These are phyloP conservation scores for Sesia apiformis DNA, from an alignment of 2,888 invertebrate genomes.

Conservation along the genomic window DNA sequence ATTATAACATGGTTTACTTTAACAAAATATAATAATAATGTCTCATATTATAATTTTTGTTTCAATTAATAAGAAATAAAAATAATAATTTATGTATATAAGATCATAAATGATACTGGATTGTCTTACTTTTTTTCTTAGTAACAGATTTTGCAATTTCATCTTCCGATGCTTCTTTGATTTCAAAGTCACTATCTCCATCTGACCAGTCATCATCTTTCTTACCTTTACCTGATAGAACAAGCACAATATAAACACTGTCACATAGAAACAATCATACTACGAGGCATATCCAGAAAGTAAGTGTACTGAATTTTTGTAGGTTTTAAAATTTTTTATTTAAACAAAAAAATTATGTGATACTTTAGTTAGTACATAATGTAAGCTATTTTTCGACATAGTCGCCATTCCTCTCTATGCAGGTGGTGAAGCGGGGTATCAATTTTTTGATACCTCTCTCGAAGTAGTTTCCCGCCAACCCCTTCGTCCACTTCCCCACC, in stretches of 20 bases:
- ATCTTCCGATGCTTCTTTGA: conserved; percentile 56
- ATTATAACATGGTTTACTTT: too few species aligned
- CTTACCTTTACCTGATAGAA: conserved; percentile 58
- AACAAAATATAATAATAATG: not conserved
- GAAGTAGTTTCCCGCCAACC: too few species aligned
- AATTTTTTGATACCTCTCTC: too few species aligned
- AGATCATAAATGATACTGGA: not conserved
- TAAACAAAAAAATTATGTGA: not conserved
- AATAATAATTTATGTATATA: not conserved
- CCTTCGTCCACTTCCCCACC: too few species aligned
- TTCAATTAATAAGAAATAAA: not conserved
- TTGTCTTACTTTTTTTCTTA: conserved; percentile 59
- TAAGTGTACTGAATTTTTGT: too few species aligned
- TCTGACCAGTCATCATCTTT: conserved; percentile 74
- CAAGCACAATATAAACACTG: conserved; percentile 1
- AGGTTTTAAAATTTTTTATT: not conserved
- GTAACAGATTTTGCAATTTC: conserved; percentile 50
- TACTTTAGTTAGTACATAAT: not conserved
- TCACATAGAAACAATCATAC: not conserved
- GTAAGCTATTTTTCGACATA: too few species aligned
- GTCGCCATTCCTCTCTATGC: too few species aligned
- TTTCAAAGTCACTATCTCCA: conserved; percentile 60
- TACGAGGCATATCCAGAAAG: too few species aligned
- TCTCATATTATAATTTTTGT: not conserved
- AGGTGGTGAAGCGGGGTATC: too few species aligned